Percentiles rank a stretch among this genome's conserved stretches.
Conservation (phyloP, 2,888 invertebrate genomes). For the Xylophagus ater region DNA sequence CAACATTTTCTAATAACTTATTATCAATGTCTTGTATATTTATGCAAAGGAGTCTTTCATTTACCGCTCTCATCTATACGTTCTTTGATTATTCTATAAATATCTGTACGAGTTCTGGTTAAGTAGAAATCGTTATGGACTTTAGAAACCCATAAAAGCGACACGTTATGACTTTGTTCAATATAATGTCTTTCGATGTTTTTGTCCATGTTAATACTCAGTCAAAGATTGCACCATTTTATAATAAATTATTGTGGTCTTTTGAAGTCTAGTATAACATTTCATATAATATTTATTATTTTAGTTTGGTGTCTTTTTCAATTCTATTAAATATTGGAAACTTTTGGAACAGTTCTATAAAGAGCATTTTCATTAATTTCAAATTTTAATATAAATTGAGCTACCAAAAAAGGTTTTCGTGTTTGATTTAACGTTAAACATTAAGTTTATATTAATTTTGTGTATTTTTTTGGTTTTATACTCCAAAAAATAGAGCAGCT, state of each 20-base stretch:
- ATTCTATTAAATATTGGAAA: too few species aligned
- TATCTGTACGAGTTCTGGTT: constrained; percentile 10
- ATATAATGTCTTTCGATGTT: constrained; percentile 12
- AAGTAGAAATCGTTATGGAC: constrained; percentile 16
- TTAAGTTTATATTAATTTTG: too few species aligned
- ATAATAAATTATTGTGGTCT: constrained; percentile 15
- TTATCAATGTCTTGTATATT: constrained; percentile 14
- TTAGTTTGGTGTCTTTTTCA: too few species aligned
- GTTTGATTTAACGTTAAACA: too few species aligned
- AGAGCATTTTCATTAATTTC: too few species aligned
- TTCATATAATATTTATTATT: too few species aligned
- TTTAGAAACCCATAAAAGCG: constrained; percentile 18
- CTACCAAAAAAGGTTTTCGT: too few species aligned
- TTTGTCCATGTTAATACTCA: constrained; percentile 1
- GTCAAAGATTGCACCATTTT: constrained; percentile 4
- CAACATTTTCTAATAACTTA: constrained; percentile 15
- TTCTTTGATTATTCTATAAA: constrained; percentile 2
- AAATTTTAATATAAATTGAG: too few species aligned
- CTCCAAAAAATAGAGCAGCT: too few species aligned
- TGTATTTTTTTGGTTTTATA: too few species aligned
- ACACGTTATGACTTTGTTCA: constrained; percentile 19
- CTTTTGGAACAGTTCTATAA: too few species aligned
- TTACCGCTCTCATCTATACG: background rate
- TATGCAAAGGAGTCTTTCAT: background rate
- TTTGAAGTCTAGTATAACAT: constrained; percentile 15